Evolutionary conservation across 2,888 invertebrate species (phyloP).

Genomic region (Sipha maydis): DNA sequence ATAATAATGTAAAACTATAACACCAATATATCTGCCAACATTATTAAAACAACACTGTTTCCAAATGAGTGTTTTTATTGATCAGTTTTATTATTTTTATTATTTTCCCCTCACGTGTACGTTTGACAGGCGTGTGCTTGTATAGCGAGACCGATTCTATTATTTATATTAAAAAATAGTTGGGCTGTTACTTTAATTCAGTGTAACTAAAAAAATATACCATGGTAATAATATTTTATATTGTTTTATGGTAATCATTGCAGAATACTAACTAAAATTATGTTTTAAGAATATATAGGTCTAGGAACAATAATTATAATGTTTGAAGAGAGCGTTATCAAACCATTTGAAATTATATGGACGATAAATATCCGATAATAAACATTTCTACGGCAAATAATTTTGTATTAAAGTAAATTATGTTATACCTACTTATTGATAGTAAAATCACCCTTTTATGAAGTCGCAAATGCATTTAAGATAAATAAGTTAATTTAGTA

Average conservation of each 20-base stretch:
- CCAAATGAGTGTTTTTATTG: neutral
- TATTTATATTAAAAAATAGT: neutral
- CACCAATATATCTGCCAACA: neutral
- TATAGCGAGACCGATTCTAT: neutral
- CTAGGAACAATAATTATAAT: neutral
- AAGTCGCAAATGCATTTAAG: too few relatives aligned
- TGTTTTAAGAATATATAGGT: neutral
- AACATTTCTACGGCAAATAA: too few relatives aligned
- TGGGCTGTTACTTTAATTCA: neutral
- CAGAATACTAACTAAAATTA: neutral
- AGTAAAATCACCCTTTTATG: too few relatives aligned
- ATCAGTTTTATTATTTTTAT: neutral
- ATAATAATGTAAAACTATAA: neutral
- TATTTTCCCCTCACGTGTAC: neutral
- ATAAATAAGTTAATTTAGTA: too few relatives aligned
- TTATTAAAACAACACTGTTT: neutral
- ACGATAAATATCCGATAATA: neutral
- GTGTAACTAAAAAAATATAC: neutral
- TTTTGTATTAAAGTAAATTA: too few relatives aligned
- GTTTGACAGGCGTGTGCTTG: neutral
- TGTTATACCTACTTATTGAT: too few relatives aligned
- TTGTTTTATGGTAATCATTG: neutral
- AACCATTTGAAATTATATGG: neutral
- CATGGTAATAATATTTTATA: neutral
- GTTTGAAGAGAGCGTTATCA: neutral